Conservation (phyloP, 53 echinoderm and acorn worm genomes). For the Hippasteria phrygiana region DNA sequence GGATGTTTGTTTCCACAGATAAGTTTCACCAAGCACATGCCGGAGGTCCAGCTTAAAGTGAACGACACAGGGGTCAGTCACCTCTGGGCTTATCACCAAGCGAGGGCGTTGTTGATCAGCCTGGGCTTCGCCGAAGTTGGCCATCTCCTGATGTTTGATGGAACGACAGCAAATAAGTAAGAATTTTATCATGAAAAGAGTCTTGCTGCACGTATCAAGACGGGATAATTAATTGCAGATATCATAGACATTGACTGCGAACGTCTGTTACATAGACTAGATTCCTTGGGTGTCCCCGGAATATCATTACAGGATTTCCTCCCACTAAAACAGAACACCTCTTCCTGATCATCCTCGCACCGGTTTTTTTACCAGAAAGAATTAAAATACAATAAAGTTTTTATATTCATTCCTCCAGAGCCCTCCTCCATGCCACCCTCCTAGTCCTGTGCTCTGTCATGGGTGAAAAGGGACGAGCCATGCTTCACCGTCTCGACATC, state of each 20-base stretch:
- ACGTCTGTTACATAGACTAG: too few relatives aligned
- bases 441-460: constrained; percentile 82
- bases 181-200: neutral
- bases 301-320: too few relatives aligned
- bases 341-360: too few relatives aligned
- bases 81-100: constrained; percentile 82
- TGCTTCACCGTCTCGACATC: constrained; percentile 84
- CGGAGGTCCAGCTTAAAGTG: constrained; percentile 84
- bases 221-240: too few relatives aligned
- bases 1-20: constrained; percentile 56
- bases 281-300: too few relatives aligned
- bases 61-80: constrained; percentile 81
- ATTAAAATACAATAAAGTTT: neutral
- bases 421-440: constrained; percentile 74
- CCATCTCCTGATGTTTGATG: constrained; percentile 86
- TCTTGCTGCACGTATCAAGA: too few relatives aligned
- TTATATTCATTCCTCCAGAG: constrained; percentile 48
- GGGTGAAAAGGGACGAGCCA: constrained; percentile 90
- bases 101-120: constrained; percentile 74
- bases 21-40: constrained; percentile 92
- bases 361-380: too few relatives aligned
- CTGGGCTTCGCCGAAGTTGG: constrained; percentile 85
- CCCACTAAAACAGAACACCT: too few relatives aligned
- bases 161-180: constrained; percentile 82
- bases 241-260: too few relatives aligned